Evolutionary conservation across 2,113 vertebrate genomes (phyloP), one percentile per base, ranked within the genome.

Genomic region (Anhinga anhinga): DNA sequence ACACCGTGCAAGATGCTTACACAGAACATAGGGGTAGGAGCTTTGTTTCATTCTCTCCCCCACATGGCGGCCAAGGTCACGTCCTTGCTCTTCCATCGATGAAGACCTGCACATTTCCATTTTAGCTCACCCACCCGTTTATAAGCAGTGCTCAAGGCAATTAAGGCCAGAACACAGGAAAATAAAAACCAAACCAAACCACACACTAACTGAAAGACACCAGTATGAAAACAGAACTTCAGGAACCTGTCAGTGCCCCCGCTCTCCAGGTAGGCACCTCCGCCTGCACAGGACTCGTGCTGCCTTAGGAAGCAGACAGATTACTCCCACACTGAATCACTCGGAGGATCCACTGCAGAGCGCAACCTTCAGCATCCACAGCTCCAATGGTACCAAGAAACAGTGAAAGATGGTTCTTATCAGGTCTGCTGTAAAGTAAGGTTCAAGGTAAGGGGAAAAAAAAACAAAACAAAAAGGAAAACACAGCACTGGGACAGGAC

Each of bases 341-440:
- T 7, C 27, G 1, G 0, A 29, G 38, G 44, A 2, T 10, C 34
- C 74, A 4, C 0, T 0, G 2, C 30, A 5, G 2, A 1, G 12
- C 15, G 26, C 26, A 8, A 4, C 10, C 18, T 9, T 3, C 2
- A 7, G 29, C 65, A 4, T 13, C 27, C 2, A 1, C 34, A 6
- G 20, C 62, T 25, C 20, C 23, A 4, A 2, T 4, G 3, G 5
- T 1, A 18, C 6, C 1, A 22, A 26, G 45, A 29, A 44, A 38
- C 27, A 10, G 20, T 0, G 5, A 7, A 10, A 11, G 42, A 13
- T 16, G 32, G 52, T 2, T 63, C 42, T 9, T 8, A 6, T 0
- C 4, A 12, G 45, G 17, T 4, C 73, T 53, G 65, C 5, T 0
- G 6, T 0, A 2, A 3, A 50, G 6, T 11, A 6, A 23, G 7